Evolutionary conservation across 2,113 vertebrate genomes (phyloP).

Genomic region (Sakesphorus luctuosus): DNA sequence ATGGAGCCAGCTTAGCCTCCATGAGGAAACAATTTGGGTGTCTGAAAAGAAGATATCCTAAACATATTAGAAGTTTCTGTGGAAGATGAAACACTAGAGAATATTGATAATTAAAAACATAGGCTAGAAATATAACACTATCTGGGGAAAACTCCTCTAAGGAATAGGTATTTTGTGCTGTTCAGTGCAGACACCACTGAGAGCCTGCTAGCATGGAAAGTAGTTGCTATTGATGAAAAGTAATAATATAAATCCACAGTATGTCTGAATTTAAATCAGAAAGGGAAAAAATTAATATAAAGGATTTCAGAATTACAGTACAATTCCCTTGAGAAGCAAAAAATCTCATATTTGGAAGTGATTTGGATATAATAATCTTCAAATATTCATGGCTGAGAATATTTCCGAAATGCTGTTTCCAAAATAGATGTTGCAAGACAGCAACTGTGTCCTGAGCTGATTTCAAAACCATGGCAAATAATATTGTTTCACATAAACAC

Average conservation of each 20-base stretch:
- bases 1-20: neutral
- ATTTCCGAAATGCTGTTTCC: constrained; percentile 41
- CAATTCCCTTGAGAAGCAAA: neutral
- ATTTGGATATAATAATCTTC: constrained; percentile 22
- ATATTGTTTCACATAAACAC: constrained; percentile 61
- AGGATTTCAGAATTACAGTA: neutral
- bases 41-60: neutral
- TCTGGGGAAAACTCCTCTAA: neutral
- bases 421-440: constrained; percentile 56
- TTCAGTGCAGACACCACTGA: neutral
- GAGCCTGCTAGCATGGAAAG: neutral
- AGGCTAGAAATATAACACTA: neutral
- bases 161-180: neutral
- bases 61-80: neutral
- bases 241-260: neutral
- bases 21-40: neutral
- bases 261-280: constrained; percentile 51
- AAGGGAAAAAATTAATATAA: constrained; percentile 14
- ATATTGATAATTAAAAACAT: neutral
- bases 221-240: neutral
- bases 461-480: constrained; percentile 46
- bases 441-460: constrained; percentile 7
- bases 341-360: neutral
- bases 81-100: neutral
- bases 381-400: constrained; percentile 58